Evolutionary conservation across 2,797 vertebrate genomes (phyloP).

Genomic region (Lycodopsis pacificus): DNA sequence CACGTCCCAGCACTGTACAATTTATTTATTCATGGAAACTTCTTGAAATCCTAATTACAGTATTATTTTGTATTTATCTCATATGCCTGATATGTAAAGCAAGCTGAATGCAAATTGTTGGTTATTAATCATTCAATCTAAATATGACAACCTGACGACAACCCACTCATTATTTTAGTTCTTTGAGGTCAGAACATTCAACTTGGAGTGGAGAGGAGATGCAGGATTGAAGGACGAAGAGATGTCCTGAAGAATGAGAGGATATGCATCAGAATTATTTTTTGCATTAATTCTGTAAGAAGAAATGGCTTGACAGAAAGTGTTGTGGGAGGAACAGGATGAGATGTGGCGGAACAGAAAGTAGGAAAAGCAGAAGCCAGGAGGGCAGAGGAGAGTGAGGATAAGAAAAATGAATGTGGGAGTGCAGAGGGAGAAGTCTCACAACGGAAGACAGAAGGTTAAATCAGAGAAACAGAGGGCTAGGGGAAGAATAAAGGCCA

Average conservation of each 20-base stretch:
- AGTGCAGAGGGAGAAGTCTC: not conserved
- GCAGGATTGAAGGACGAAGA: not conserved
- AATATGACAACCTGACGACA: not conserved
- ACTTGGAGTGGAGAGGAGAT: not conserved
- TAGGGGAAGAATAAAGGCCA: not conserved
- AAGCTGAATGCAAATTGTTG: not conserved
- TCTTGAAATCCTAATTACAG: slow-evolving; percentile 4
- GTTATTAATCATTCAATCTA: not conserved
- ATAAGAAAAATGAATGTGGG: not conserved
- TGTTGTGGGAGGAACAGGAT: not conserved
- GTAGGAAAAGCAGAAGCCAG: not conserved
- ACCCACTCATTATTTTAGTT: not conserved
- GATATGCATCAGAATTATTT: not conserved
- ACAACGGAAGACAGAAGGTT: not conserved
- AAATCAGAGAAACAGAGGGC: not conserved
- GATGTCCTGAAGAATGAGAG: not conserved
- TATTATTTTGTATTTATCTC: not conserved
- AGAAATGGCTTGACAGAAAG: not conserved
- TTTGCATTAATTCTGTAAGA: not conserved
- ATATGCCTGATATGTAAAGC: not conserved
- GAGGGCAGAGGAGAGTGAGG: not conserved
- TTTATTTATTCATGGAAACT: slow-evolving; percentile 2
- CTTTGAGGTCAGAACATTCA: slow-evolving; percentile 5
- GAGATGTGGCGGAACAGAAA: not conserved
- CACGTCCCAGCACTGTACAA: not conserved